Conservation (phyloP, 2,113 vertebrate genomes). For the Pogona vitticeps region DNA sequence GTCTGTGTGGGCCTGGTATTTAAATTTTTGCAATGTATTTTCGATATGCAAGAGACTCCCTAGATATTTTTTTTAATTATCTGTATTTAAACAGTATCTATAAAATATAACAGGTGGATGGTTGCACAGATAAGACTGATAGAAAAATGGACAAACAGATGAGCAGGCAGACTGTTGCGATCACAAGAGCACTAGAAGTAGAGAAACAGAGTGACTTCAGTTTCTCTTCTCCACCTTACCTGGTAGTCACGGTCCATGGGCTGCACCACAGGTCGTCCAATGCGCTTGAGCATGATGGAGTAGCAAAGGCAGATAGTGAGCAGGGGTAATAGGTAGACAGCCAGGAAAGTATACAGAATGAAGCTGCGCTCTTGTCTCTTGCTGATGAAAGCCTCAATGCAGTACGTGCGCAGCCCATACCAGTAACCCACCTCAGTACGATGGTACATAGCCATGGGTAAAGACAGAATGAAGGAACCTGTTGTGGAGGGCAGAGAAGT, state of each 20-base stretch:
- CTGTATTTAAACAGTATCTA: not conserved
- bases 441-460: slow-evolving; percentile 58
- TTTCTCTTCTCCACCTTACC: slow-evolving; percentile 26
- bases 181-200: not conserved
- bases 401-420: slow-evolving; percentile 61
- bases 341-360: slow-evolving; percentile 58
- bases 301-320: slow-evolving; percentile 58
- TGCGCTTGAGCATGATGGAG: slow-evolving; percentile 53
- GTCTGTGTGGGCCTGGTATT: not conserved
- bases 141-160: no score
- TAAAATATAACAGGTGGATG: not conserved
- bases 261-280: slow-evolving; percentile 53
- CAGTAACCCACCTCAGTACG: slow-evolving; percentile 55
- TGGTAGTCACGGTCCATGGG: slow-evolving; percentile 58
- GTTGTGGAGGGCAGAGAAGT: not conserved
- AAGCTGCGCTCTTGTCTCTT: slow-evolving; percentile 50
- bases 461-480: slow-evolving; percentile 57
- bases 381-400: slow-evolving; percentile 47
- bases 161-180: not conserved
- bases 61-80: not conserved
- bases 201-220: not conserved
- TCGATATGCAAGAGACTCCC: not conserved
- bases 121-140: no score
- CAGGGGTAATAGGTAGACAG: slow-evolving; percentile 58
- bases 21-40: not conserved